Base-by-base conservation (phyloP, 2,888 invertebrate species). In the Oligia latruncula region DNA sequence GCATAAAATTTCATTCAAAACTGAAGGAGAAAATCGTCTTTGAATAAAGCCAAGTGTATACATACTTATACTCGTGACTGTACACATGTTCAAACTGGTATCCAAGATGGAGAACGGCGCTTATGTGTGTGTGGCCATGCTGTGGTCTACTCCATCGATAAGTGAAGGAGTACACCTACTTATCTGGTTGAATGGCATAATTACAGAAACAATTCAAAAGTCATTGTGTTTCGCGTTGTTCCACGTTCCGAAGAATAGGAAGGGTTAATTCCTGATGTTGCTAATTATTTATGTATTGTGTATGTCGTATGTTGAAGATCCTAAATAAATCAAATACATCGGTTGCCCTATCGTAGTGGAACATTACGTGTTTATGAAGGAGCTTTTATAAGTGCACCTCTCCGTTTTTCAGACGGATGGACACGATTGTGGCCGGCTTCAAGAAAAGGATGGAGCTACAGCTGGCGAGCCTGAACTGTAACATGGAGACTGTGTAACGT, bases 391-490 rank as follows among this genome's bases (percentile, higher is more conserved):
- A 4, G 0, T n/a, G 64, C 62, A 74, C 17, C 17, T 73, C 3
- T 67, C 55, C 74, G 86, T 88, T 90, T 95, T 94, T n/a, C 93
- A 97, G 97, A 90, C 95, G 97, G 62, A 97, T 98, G 90, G 97
- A 98, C 83, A 97, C 96, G 77, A 97, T 98, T 77, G 94, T 98
- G 60, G 96, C 97, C 72, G 97, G 97, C 64, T 97, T 98, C 84
- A 97, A 97, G 90, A 97, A 97, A 55, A 95, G 97, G 83, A 98
- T 98, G 98, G 97, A 97, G 89, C 95, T 98, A 60, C 98, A 98
- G 91, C 93, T 98, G 72, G 95, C 97, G 78, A 98, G 98, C 92
- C 97, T 98, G 72, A 96, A 97, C 87, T 95, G 95, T 85, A 94
- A 95, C 82, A 93, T 96, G 92, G 96, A 96, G 92, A 96, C 94